Evolutionary conservation across 1,140 invertebrate genomes (phyloP).

Genomic region (Eumeta japonica): DNA sequence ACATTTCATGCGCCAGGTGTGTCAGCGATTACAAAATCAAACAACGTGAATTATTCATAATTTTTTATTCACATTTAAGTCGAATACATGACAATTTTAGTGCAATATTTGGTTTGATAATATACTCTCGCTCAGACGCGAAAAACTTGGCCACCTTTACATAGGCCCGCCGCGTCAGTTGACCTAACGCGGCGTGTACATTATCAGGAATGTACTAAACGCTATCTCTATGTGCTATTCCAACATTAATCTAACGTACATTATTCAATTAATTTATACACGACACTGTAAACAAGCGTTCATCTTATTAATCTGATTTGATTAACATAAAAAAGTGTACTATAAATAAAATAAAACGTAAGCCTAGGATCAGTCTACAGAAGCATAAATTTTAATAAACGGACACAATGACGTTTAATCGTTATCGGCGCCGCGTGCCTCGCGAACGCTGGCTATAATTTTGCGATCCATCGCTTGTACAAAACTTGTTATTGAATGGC

Average conservation of each 20-base stretch:
- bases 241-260: constrained; percentile 20
- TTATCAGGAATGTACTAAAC: constrained; percentile 46
- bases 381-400: too few species aligned
- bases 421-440: too few species aligned
- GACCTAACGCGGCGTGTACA: constrained; percentile 39
- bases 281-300: too few species aligned
- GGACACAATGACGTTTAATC: too few species aligned
- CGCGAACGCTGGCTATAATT: too few species aligned
- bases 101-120: constrained; percentile 42
- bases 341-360: not conserved
- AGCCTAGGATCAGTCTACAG: constrained; percentile 2
- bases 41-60: constrained; percentile 1
- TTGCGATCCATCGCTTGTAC: too few species aligned
- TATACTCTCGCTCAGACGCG: constrained; percentile 35
- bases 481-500: constrained; percentile 8
- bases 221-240: constrained; percentile 28
- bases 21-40: too few species aligned
- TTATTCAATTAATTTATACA: constrained; percentile 3
- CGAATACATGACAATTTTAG: constrained; percentile 49
- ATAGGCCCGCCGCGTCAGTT: too few species aligned
- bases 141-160: constrained; percentile 12
- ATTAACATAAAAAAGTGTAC: constrained; percentile 42
- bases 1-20: too few species aligned
- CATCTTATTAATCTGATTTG: too few species aligned
- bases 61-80: constrained; percentile 45